Evolutionary conservation across 2,888 invertebrate genomes (phyloP).

Genomic region (Machimus rusticus): DNA sequence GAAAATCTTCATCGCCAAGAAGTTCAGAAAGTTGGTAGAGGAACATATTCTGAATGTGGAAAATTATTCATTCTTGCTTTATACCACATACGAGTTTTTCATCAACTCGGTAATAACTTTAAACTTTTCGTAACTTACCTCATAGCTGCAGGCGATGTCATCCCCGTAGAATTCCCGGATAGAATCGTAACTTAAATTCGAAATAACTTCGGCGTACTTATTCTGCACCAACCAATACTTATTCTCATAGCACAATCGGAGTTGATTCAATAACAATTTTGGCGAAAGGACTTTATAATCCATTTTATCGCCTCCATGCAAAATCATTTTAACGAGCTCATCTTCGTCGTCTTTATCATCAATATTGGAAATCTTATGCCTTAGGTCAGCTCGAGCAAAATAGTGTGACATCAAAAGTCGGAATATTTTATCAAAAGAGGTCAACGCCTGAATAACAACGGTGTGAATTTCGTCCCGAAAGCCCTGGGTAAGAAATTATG

Average conservation of each 20-base stretch:
- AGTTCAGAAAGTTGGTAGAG: conserved; percentile 61
- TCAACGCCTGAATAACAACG: conserved; percentile 63
- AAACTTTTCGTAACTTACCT: conserved; percentile 55
- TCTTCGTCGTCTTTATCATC: background rate
- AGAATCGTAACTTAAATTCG: conserved; percentile 61
- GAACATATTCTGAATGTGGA: conserved; percentile 56
- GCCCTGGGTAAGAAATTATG: conserved; percentile 53
- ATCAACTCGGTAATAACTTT: background rate
- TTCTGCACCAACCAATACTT: conserved; percentile 64
- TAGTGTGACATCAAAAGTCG: conserved; percentile 61
- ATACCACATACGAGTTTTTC: background rate
- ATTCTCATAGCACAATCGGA: conserved; percentile 62
- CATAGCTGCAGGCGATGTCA: conserved; percentile 58
- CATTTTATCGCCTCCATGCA: background rate
- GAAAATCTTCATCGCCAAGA: conserved; percentile 62
- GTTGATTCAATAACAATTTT: conserved; percentile 62
- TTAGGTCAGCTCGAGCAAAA: conserved; percentile 55
- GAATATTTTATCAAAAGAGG: conserved; percentile 62
- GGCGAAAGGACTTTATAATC: conserved; percentile 55
- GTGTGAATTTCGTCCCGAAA: conserved; percentile 63
- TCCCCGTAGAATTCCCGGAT: conserved; percentile 58
- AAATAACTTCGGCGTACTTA: conserved; percentile 64
- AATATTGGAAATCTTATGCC: background rate
- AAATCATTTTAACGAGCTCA: background rate
- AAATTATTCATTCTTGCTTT: background rate